These are phyloP conservation scores for Augiades crinisus DNA, from an alignment of 2,888 invertebrate genomes.

Conservation along the genomic window DNA sequence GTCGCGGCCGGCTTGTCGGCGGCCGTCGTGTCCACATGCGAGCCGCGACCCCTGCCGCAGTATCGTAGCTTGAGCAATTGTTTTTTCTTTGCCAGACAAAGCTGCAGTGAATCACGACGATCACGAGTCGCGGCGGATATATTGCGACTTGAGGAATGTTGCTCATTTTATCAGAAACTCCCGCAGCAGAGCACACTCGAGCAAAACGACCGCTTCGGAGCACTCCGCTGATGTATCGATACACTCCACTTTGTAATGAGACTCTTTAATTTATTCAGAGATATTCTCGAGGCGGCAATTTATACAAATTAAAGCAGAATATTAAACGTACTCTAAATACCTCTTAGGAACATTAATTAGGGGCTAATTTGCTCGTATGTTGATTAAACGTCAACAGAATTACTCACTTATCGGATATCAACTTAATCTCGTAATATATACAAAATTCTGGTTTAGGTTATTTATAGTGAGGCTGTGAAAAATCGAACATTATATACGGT, in stretches of 20 bases:
- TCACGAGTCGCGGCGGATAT: constrained; percentile 13
- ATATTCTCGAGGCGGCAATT: constrained; percentile 14
- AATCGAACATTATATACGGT: neutral
- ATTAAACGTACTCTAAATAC: constrained; percentile 17
- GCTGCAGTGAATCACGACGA: constrained; percentile 26
- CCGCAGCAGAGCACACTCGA: constrained; percentile 9
- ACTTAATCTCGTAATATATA: neutral
- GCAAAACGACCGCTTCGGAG: constrained; percentile 3
- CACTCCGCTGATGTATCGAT: constrained; percentile 15
- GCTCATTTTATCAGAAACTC: constrained; percentile 22
- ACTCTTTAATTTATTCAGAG: constrained; percentile 23
- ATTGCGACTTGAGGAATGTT: constrained; percentile 18
- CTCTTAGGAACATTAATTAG: constrained; percentile 5
- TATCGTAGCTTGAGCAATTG: constrained; percentile 8
- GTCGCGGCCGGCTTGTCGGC: neutral
- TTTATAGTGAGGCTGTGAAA: neutral
- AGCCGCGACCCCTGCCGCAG: constrained; percentile 4
- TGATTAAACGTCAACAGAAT: constrained; percentile 8
- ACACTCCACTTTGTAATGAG: constrained; percentile 21
- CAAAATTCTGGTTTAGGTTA: neutral
- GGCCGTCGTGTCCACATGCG: constrained; percentile 9
- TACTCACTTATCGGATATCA: neutral
- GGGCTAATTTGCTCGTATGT: constrained; percentile 11
- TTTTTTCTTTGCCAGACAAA: constrained; percentile 24
- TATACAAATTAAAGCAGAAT: constrained; percentile 20